phyloP scores from a whole-genome alignment of 2,797 vertebrate species.

The Acanthis flammea region DNA sequence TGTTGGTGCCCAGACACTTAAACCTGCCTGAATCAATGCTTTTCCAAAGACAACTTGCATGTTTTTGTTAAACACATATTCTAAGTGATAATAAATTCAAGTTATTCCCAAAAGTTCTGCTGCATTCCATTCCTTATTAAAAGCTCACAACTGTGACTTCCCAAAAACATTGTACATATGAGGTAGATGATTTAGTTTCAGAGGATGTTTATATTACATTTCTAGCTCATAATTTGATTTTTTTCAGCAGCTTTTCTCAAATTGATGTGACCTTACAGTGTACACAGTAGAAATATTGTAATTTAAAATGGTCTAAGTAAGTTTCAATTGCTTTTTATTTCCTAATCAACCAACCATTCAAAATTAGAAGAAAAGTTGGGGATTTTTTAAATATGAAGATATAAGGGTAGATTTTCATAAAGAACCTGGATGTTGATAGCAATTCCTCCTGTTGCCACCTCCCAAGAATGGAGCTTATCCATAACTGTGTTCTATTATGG shows the following conservation, averaged over 20 bases:
- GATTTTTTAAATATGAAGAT: not conserved
- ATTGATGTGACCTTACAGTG: not conserved
- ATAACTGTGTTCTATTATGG: not conserved
- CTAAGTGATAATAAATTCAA: not conserved
- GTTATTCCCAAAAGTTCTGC: not conserved
- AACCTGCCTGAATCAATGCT: not conserved
- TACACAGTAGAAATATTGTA: not conserved
- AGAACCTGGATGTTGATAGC: not conserved
- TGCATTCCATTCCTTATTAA: not conserved
- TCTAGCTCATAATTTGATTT: slow-evolving; percentile 27
- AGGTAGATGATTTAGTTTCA: not conserved
- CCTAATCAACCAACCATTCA: not conserved
- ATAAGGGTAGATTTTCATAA: not conserved
- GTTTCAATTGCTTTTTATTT: not conserved
- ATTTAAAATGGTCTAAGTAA: slow-evolving; percentile 1
- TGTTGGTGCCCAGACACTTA: not conserved
- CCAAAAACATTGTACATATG: not conserved
- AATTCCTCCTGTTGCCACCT: not conserved
- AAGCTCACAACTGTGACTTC: not conserved
- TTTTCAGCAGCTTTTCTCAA: not conserved
- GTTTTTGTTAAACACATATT: not conserved
- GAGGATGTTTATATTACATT: slow-evolving; percentile 15
- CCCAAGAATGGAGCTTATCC: not conserved
- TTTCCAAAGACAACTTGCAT: not conserved
- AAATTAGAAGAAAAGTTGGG: not conserved